phyloP scores from a whole-genome alignment of 2,888 invertebrate species.

The Agonum fuliginosum region DNA sequence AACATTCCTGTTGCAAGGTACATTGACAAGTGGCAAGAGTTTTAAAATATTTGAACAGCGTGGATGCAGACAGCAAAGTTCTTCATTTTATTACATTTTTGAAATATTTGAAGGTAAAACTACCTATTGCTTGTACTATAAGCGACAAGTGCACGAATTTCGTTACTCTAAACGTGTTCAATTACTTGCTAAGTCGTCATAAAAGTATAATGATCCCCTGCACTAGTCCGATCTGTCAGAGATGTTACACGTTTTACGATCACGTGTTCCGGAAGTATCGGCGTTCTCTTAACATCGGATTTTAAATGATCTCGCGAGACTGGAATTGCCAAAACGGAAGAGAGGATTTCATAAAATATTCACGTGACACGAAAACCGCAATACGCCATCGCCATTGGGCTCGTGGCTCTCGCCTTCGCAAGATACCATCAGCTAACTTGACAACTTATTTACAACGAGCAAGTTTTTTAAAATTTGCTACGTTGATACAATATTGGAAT shows the following conservation, averaged over 20 bases:
- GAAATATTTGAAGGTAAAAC: too few species aligned
- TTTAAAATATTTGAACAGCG: too few species aligned
- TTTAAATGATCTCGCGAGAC: constrained; percentile 34
- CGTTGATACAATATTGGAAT: not conserved
- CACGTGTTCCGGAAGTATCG: not conserved
- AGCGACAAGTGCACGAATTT: too few species aligned
- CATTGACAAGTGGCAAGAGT: too few species aligned
- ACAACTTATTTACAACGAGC: constrained; percentile 1
- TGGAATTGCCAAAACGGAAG: constrained; percentile 22
- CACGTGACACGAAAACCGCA: constrained; percentile 36
- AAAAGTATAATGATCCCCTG: not conserved
- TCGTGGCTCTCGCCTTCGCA: too few species aligned
- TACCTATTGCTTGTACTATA: too few species aligned
- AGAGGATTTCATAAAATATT: constrained; percentile 38
- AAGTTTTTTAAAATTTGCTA: constrained; percentile 4
- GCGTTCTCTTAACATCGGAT: constrained; percentile 14
- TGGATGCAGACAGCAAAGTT: too few species aligned
- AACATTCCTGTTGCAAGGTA: too few species aligned
- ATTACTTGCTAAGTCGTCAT: constrained; percentile 17
- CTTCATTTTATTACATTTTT: too few species aligned
- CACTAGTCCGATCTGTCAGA: constrained; percentile 10
- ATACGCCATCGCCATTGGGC: constrained; percentile 21
- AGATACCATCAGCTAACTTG: too few species aligned
- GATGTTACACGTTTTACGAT: not conserved
- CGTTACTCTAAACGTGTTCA: not conserved